Evolutionary conservation across 2,888 invertebrate species (phyloP).

Genomic region (Rapana venosa): DNA sequence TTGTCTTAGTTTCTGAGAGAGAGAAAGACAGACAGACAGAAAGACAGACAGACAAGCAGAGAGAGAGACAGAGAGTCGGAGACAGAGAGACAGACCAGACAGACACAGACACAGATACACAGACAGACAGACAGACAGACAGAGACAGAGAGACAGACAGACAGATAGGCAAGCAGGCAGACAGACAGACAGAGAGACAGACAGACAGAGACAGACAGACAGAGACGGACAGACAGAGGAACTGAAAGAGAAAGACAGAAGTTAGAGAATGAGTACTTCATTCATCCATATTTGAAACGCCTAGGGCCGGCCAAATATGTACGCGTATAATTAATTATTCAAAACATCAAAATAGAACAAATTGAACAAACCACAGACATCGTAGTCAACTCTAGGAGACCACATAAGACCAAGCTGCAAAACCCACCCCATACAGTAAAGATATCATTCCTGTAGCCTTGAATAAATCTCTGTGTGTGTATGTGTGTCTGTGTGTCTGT

Average conservation of each 20-base stretch:
- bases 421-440: too few relatives aligned
- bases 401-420: too few relatives aligned
- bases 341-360: too few relatives aligned
- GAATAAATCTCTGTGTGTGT: too few relatives aligned
- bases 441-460: too few relatives aligned
- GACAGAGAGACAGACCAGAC: background rate
- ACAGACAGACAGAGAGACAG: background rate
- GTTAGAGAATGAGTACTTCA: background rate
- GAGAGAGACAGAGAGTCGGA: background rate
- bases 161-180: background rate
- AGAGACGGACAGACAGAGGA: background rate
- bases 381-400: too few relatives aligned
- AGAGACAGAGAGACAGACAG: background rate
- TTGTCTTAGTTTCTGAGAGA: background rate
- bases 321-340: too few relatives aligned
- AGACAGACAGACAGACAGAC: background rate
- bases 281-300: too few relatives aligned
- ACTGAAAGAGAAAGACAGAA: background rate
- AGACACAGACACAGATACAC: background rate
- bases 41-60: background rate
- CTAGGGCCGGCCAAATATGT: too few relatives aligned
- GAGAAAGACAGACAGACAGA: background rate
- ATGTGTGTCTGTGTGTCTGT: too few relatives aligned
- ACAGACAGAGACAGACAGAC: background rate
- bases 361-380: too few relatives aligned